Percentiles rank a stretch among this genome's conserved stretches.
Evolutionary conservation across 2,888 invertebrate species (phyloP).

Genomic region (Euphydryas editha): DNA sequence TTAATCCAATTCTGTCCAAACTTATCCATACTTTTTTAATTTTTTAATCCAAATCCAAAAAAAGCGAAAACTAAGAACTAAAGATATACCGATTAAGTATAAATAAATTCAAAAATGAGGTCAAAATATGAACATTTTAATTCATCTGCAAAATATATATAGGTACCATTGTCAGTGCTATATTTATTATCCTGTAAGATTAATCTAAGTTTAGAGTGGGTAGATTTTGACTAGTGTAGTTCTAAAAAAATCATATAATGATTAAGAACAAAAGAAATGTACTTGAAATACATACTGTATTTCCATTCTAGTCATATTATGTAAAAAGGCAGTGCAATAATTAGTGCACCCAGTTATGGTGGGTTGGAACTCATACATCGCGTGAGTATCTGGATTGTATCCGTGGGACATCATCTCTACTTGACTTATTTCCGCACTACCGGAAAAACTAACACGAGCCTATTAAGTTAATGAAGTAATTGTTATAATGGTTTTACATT

Average conservation of each 20-base stretch:
- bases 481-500: neutral
- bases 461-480: constrained; percentile 38
- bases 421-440: constrained; percentile 70
- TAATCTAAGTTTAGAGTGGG: too few relatives aligned
- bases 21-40: too few relatives aligned
- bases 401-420: constrained; percentile 76
- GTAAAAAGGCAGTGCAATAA: constrained; percentile 70
- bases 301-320: constrained; percentile 75
- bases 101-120: too few relatives aligned
- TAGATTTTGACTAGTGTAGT: too few relatives aligned
- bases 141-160: too few relatives aligned
- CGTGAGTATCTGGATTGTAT: constrained; percentile 65
- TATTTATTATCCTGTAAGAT: too few relatives aligned
- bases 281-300: constrained; percentile 62
- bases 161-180: too few relatives aligned
- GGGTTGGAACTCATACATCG: constrained; percentile 72
- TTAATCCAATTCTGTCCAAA: too few relatives aligned
- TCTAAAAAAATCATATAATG: neutral
- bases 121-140: too few relatives aligned
- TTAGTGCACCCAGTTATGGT: constrained; percentile 76
- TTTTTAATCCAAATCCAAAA: too few relatives aligned
- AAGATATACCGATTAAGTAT: too few relatives aligned
- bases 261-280: neutral
- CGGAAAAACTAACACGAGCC: constrained; percentile 64
- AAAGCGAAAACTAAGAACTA: too few relatives aligned